Conservation (phyloP, 1,140 invertebrate genomes). For the Eufriesea mexicana region DNA sequence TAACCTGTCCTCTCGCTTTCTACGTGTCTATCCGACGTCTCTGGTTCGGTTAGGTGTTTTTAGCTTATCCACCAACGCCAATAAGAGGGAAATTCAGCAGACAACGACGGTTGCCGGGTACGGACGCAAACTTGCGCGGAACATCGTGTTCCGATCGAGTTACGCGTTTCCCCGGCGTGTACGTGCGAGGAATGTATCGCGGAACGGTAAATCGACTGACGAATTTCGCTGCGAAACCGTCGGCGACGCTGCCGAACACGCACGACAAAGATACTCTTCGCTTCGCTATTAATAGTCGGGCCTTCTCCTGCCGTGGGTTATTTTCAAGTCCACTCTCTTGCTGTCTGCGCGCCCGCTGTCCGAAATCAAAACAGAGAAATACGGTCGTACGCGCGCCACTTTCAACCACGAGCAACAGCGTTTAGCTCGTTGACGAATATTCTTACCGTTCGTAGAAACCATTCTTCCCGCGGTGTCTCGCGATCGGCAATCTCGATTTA, state of each 20-base stretch:
- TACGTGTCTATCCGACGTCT: not conserved
- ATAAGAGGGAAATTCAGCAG: not conserved
- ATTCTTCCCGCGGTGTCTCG: not conserved
- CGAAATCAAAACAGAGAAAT: slow-evolving; percentile 68
- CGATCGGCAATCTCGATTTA: not conserved
- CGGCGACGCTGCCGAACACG: slow-evolving; percentile 63
- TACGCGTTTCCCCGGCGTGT: slow-evolving; percentile 6
- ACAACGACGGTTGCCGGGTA: slow-evolving; percentile 6
- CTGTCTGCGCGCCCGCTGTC: slow-evolving; percentile 59
- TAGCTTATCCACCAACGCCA: not conserved
- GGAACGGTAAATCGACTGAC: slow-evolving; percentile 63
- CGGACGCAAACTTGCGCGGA: slow-evolving; percentile 34
- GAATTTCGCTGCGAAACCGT: slow-evolving; percentile 68
- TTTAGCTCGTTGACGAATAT: slow-evolving; percentile 12
- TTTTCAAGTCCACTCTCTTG: slow-evolving; percentile 77
- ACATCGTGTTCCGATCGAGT: slow-evolving; percentile 30
- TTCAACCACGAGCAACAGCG: not conserved
- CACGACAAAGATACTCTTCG: slow-evolving; percentile 74
- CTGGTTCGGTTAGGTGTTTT: not conserved
- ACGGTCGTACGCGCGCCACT: slow-evolving; percentile 37
- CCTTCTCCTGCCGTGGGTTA: slow-evolving; percentile 74
- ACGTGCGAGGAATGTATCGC: slow-evolving; percentile 51
- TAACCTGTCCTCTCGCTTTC: not conserved
- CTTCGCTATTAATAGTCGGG: slow-evolving; percentile 73
- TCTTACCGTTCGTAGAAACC: not conserved